Conservation (phyloP, 2,888 invertebrate species). For the Germaria angustata region DNA sequence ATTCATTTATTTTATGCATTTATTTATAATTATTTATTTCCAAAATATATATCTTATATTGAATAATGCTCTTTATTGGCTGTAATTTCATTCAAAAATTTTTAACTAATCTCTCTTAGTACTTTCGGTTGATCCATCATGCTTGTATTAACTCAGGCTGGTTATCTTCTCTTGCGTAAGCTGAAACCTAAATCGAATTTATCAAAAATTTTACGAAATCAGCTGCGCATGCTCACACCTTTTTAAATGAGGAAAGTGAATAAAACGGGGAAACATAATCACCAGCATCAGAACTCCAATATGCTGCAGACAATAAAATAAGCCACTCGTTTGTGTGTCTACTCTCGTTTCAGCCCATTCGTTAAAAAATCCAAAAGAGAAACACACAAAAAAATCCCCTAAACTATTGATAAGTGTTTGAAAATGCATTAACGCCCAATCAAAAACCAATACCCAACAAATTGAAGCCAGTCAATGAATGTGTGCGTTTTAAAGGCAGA, state of each 20-base stretch:
- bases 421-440: conserved; percentile 65
- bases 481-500: background rate
- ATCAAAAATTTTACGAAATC: conserved; percentile 23
- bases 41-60: too few relatives aligned
- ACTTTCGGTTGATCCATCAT: conserved; percentile 39
- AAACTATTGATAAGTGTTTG: conserved; percentile 42
- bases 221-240: conserved; percentile 59
- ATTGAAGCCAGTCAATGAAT: background rate
- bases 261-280: conserved; percentile 8
- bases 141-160: background rate
- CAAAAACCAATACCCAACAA: conserved; percentile 26
- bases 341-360: background rate
- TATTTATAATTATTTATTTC: too few relatives aligned
- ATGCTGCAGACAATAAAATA: background rate
- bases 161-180: background rate
- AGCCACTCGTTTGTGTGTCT: background rate
- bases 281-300: background rate
- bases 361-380: background rate
- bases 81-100: too few relatives aligned
- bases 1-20: too few relatives aligned
- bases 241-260: conserved; percentile 43
- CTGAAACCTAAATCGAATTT: conserved; percentile 2
- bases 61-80: too few relatives aligned
- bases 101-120: too few relatives aligned
- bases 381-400: background rate